These are phyloP conservation scores for Dolichoris vasculosae DNA, from an alignment of 1,140 invertebrate genomes.

Conservation along the genomic window DNA sequence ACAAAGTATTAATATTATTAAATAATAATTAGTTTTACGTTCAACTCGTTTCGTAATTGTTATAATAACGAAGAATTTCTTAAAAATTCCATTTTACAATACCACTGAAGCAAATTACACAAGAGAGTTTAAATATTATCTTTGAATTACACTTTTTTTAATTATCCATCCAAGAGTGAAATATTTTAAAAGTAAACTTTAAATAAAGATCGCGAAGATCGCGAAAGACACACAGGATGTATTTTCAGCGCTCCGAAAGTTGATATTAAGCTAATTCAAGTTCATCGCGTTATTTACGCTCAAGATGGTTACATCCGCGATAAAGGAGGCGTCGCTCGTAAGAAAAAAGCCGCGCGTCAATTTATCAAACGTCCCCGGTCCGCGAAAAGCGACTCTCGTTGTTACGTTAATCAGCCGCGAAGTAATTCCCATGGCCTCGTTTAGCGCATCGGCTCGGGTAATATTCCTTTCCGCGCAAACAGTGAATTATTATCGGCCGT, in stretches of 20 bases:
- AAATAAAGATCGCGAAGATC: neutral
- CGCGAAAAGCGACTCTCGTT: neutral
- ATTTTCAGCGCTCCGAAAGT: no score
- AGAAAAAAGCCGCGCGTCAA: neutral
- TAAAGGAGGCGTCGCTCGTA: neutral
- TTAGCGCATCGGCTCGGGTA: neutral
- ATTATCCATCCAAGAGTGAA: neutral
- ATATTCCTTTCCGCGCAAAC: neutral
- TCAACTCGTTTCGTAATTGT: no score
- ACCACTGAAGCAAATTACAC: neutral
- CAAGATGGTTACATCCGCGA: neutral
- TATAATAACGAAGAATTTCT: neutral
- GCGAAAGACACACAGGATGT: no score
- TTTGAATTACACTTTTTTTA: neutral
- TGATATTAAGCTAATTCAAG: neutral
- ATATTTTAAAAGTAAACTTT: neutral
- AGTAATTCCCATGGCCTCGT: neutral
- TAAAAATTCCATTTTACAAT: neutral
- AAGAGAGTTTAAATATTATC: neutral
- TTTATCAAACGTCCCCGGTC: neutral
- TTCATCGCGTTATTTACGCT: neutral
- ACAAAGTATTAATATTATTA: no score
- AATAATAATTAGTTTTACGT: no score
- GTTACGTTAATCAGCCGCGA: neutral
- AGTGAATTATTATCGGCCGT: constrained; percentile 1